A percentile compares a stretch with the other conserved stretches of the same genome.
These are phyloP conservation scores for Notothenia rossii DNA, from an alignment of 2,113 vertebrate genomes.

Conservation along the genomic window DNA sequence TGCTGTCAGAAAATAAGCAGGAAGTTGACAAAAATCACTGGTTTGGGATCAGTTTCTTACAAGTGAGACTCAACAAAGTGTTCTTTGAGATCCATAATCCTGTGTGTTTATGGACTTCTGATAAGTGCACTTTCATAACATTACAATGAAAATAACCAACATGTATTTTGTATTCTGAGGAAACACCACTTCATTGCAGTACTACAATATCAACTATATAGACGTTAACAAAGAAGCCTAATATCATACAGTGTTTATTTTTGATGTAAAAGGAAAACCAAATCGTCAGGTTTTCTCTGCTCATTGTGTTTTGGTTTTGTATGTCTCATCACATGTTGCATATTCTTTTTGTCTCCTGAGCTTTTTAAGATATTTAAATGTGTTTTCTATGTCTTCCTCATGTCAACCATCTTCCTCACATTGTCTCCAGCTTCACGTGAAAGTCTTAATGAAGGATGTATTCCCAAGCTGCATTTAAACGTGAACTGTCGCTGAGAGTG, in stretches of 20 bases:
- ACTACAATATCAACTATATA: background rate
- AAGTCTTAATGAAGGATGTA: background rate
- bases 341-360: background rate
- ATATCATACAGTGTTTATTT: background rate
- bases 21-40: too few relatives aligned
- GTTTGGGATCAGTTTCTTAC: too few relatives aligned
- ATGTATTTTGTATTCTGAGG: background rate
- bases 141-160: background rate
- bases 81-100: too few relatives aligned
- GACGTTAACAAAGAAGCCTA: background rate
- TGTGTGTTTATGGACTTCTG: too few relatives aligned
- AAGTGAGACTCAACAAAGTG: background rate
- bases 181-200: slow-evolving; percentile 11
- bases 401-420: background rate
- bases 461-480: background rate
- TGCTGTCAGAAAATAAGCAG: too few relatives aligned
- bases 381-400: background rate
- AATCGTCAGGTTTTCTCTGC: background rate
- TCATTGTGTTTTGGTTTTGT: slow-evolving; percentile 1
- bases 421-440: background rate
- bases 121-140: background rate
- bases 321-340: background rate
- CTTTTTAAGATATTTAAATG: slow-evolving; percentile 1
- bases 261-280: background rate
- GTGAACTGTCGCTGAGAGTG: background rate